Evolutionary conservation across 2,888 invertebrate genomes (phyloP).

Genomic region (Gymnoscelis rufifasciata): DNA sequence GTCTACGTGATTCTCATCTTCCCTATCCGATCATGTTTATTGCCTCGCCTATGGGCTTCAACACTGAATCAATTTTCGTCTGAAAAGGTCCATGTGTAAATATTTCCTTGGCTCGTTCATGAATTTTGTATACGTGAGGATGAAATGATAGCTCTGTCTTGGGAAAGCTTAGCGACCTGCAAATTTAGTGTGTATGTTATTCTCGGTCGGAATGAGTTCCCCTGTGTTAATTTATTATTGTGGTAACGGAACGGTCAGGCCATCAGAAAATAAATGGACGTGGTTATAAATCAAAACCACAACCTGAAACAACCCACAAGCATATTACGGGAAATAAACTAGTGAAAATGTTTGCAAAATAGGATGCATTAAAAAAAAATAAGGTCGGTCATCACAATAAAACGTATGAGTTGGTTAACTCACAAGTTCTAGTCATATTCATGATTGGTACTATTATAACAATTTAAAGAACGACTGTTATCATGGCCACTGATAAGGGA

Average conservation of each 20-base stretch:
- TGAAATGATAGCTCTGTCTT: neutral
- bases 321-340: neutral
- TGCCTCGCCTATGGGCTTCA: slow-evolving; percentile 8
- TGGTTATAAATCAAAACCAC: too few relatives aligned
- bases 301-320: neutral
- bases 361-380: too few relatives aligned
- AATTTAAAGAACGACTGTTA: slow-evolving; percentile 26
- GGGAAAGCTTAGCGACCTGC: neutral
- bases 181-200: neutral
- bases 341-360: neutral
- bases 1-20: slow-evolving; percentile 23
- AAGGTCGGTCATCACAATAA: too few relatives aligned
- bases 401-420: too few relatives aligned
- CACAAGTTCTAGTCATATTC: too few relatives aligned
- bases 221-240: too few relatives aligned
- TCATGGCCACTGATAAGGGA: slow-evolving; percentile 16
- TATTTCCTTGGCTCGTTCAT: slow-evolving; percentile 4
- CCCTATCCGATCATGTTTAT: slow-evolving; percentile 16
- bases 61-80: slow-evolving; percentile 13
- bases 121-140: slow-evolving; percentile 5
- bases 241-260: too few relatives aligned
- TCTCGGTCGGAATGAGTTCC: neutral
- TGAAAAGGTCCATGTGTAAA: slow-evolving; percentile 9
- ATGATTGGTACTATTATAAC: too few relatives aligned
- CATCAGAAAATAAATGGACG: too few relatives aligned